Evolutionary conservation across 2,113 vertebrate genomes (phyloP).

Genomic region (Heterotis niloticus): DNA sequence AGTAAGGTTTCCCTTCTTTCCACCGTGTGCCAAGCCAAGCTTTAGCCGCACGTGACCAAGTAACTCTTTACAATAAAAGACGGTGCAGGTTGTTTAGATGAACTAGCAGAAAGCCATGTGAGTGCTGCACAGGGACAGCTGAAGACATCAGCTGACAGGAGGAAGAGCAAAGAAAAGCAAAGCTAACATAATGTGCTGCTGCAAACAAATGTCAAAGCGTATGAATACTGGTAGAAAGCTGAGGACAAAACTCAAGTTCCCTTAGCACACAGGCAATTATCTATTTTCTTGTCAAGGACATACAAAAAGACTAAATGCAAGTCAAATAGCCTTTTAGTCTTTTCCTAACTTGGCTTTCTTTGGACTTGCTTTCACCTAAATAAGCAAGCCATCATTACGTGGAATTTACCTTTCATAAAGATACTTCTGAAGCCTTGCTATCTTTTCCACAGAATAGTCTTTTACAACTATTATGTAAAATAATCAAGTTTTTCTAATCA

Average conservation of each 20-base stretch:
- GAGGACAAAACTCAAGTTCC: not conserved
- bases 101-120: no score
- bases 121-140: not conserved
- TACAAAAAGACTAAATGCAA: not conserved
- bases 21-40: not conserved
- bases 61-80: not conserved
- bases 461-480: no score
- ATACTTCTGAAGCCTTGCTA: no score
- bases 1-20: conserved; percentile 14
- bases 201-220: conserved; percentile 2
- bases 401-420: no score
- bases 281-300: not conserved
- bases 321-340: not conserved
- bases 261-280: not conserved
- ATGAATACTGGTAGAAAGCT: not conserved
- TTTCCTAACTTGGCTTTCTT: not conserved
- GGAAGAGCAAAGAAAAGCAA: not conserved
- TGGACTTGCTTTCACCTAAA: no score
- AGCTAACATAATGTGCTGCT: not conserved
- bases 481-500: no score
- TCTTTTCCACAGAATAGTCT: no score
- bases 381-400: no score
- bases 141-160: not conserved
- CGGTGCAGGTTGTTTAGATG: no score
- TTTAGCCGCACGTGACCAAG: not conserved